Percentiles rank a stretch among this genome's conserved stretches.
Conservation (phyloP, 2,113 vertebrate species). For the Myotis lucifugus region DNA sequence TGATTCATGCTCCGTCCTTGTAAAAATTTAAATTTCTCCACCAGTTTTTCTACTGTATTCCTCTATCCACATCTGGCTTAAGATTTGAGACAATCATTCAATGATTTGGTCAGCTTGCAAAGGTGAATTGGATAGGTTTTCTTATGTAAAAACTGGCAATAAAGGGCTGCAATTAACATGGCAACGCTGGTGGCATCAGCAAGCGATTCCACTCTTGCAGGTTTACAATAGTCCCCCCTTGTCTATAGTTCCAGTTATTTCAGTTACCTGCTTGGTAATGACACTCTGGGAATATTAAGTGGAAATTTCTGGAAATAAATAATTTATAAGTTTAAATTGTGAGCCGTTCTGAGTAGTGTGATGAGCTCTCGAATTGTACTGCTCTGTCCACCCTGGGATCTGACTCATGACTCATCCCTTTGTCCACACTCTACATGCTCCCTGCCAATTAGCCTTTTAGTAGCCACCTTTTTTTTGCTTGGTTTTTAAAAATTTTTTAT, state of each 20-base stretch:
- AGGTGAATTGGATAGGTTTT: neutral
- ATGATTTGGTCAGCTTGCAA: neutral
- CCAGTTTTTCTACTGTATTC: neutral
- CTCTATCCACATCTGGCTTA: neutral
- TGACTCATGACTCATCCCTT: neutral
- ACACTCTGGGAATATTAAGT: neutral
- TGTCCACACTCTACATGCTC: neutral
- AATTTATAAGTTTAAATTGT: neutral
- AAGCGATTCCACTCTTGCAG: neutral
- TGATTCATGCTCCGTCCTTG: neutral
- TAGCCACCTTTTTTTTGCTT: neutral
- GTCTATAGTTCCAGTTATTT: neutral
- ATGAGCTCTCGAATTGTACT: neutral
- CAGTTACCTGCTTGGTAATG: too few relatives aligned
- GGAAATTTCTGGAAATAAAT: neutral
- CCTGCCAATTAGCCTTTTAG: neutral
- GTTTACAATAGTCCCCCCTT: neutral
- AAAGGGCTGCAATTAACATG: neutral
- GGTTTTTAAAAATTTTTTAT: neutral
- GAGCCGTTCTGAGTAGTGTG: neutral
- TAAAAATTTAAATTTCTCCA: constrained; percentile 7
- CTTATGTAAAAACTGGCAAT: neutral
- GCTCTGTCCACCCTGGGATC: too few relatives aligned
- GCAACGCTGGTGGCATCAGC: neutral
- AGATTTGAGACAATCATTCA: neutral